Evolutionary conservation across 2,797 vertebrate genomes (phyloP).

Genomic region (Glyptemys insculpta): DNA sequence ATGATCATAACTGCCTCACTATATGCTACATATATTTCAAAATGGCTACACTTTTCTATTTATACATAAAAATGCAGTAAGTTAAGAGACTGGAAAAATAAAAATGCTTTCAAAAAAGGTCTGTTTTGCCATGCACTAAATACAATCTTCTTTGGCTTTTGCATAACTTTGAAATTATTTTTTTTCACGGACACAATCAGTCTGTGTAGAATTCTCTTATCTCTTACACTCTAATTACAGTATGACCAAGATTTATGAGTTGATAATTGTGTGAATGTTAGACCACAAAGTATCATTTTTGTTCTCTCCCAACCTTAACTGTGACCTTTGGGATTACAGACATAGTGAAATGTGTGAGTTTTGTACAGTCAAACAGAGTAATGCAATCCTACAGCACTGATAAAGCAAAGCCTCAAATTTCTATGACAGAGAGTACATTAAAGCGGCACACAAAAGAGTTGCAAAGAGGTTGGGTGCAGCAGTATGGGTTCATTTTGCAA

Average conservation of each 20-base stretch:
- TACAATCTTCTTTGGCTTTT: slow-evolving; percentile 14
- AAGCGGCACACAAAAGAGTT: slow-evolving; percentile 16
- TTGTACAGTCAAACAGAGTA: slow-evolving; percentile 64
- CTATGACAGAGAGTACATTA: slow-evolving; percentile 47
- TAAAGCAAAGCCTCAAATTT: slow-evolving; percentile 61
- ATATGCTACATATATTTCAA: slow-evolving; percentile 61
- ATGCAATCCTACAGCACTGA: slow-evolving; percentile 49
- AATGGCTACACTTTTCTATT: slow-evolving; percentile 38
- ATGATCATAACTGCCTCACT: slow-evolving; percentile 67
- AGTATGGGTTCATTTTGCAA: slow-evolving; percentile 27
- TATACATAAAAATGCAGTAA: slow-evolving; percentile 44
- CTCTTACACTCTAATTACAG: slow-evolving; percentile 69
- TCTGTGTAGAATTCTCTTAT: slow-evolving; percentile 46
- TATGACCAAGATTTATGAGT: slow-evolving; percentile 80
- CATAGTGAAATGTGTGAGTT: slow-evolving; percentile 74
- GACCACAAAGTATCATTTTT: slow-evolving; percentile 77
- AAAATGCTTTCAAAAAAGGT: slow-evolving; percentile 34
- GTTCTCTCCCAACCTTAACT: slow-evolving; percentile 73
- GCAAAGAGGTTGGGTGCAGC: not conserved
- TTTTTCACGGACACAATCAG: not conserved
- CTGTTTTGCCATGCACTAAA: slow-evolving; percentile 32
- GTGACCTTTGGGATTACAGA: slow-evolving; percentile 74
- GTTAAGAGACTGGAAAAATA: slow-evolving; percentile 39
- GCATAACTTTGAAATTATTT: not conserved
- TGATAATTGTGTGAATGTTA: slow-evolving; percentile 77